phyloP scores from a whole-genome alignment of 2,888 invertebrate genomes.

The Neoscelio sp. region DNA sequence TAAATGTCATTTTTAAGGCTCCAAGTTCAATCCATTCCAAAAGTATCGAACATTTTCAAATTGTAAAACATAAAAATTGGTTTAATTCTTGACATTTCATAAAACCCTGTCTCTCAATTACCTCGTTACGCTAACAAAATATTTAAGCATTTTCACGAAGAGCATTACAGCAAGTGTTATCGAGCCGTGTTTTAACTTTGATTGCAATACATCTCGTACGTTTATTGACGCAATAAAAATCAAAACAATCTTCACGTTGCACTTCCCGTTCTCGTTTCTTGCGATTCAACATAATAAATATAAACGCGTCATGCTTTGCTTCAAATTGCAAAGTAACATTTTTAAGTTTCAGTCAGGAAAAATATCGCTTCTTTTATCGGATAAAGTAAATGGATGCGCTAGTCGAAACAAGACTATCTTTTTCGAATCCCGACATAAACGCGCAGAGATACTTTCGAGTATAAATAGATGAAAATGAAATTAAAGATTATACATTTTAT shows the following conservation, averaged over 20 bases:
- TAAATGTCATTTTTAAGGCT: no score
- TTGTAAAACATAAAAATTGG: constrained; percentile 1
- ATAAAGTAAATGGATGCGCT: constrained; percentile 12
- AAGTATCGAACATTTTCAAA: no score
- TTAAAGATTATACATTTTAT: no score
- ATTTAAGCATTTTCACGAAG: constrained; percentile 15
- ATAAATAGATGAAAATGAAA: no score
- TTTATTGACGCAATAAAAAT: constrained; percentile 47
- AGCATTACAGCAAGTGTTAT: constrained; percentile 9
- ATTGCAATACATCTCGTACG: constrained; percentile 4
- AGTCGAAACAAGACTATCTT: no score
- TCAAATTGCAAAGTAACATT: constrained; percentile 1
- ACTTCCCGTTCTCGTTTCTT: constrained; percentile 39
- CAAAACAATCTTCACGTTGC: constrained; percentile 25
- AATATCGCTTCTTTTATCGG: constrained; percentile 13
- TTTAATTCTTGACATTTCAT: no score
- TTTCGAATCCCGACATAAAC: no score
- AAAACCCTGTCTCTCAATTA: no score
- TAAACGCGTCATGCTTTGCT: constrained; percentile 20
- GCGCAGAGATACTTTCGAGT: no score
- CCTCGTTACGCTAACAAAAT: constrained; percentile 24
- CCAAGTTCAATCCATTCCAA: no score
- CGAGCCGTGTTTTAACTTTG: constrained; percentile 22
- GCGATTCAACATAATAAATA: constrained; percentile 28
- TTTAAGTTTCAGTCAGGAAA: not conserved